Percentiles rank a stretch among this genome's conserved stretches.
phyloP scores from a whole-genome alignment of 92 coral and sea anemone genomes.

The Actinernus sp. region DNA sequence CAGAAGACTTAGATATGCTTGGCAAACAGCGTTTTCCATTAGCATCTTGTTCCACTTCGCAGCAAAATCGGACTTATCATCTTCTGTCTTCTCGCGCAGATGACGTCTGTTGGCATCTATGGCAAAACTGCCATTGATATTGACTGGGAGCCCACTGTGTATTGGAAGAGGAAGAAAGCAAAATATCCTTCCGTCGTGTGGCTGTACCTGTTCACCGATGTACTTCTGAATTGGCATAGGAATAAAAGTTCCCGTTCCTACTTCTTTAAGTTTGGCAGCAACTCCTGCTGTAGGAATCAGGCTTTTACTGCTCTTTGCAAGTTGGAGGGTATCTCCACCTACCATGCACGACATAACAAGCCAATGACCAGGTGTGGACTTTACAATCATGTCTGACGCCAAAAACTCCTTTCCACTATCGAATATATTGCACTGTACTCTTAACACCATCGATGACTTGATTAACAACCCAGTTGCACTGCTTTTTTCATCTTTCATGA shows the following conservation, averaged over 20 bases:
- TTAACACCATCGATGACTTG: constrained; percentile 43
- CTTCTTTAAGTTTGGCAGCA: constrained; percentile 33
- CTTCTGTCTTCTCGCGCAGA: constrained; percentile 64
- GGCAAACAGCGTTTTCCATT: constrained; percentile 49
- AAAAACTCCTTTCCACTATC: constrained; percentile 34
- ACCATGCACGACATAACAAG: constrained; percentile 70
- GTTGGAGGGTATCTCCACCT: constrained; percentile 25
- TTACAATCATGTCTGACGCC: not conserved
- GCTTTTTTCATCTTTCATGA: not conserved
- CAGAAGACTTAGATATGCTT: constrained; percentile 30
- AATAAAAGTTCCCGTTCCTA: not conserved
- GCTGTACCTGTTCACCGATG: not conserved
- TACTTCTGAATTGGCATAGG: constrained; percentile 28
- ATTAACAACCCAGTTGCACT: not conserved
- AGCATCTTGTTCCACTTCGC: constrained; percentile 67
- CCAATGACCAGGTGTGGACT: constrained; percentile 59
- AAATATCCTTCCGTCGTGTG: constrained; percentile 53
- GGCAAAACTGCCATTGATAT: constrained; percentile 82
- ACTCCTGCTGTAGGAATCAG: constrained; percentile 88
- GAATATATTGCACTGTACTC: constrained; percentile 11
- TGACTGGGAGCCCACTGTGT: constrained; percentile 79
- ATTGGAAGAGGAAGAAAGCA: constrained; percentile 89
- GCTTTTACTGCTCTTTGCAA: constrained; percentile 48
- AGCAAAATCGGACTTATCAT: constrained; percentile 62
- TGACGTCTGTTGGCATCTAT: constrained; percentile 78